These are phyloP conservation scores for Dipodomys ordii DNA, from an alignment of 2,113 vertebrate species.

Conservation along the genomic window DNA sequence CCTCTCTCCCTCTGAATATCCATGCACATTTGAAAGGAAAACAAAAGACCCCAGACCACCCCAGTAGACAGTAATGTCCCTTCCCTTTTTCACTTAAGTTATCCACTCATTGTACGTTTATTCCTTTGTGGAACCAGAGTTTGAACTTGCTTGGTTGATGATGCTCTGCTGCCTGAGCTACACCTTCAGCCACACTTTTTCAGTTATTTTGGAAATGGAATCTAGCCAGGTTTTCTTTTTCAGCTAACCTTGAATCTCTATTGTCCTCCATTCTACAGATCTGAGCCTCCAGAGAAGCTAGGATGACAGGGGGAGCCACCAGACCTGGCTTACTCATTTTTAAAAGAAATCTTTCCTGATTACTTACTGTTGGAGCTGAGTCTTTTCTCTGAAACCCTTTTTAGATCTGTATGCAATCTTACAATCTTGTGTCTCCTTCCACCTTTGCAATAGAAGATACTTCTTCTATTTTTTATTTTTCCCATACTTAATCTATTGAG, in stretches of 20 bases:
- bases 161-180: too few relatives aligned
- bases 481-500: background rate
- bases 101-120: background rate
- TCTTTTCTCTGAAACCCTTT: slow-evolving; percentile 29
- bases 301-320: too few relatives aligned
- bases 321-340: background rate
- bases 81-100: too few relatives aligned
- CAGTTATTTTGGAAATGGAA: too few relatives aligned
- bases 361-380: background rate
- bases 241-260: too few relatives aligned
- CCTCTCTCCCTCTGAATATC: background rate
- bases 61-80: background rate
- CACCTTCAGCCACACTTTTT: too few relatives aligned
- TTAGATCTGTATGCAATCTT: background rate
- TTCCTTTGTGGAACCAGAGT: background rate
- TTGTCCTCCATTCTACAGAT: too few relatives aligned
- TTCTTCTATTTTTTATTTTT: background rate
- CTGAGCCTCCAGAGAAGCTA: too few relatives aligned
- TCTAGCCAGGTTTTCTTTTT: too few relatives aligned
- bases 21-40: background rate
- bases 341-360: background rate
- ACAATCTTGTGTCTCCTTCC: background rate
- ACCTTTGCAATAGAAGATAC: slow-evolving; percentile 6
- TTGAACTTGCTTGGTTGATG: too few relatives aligned
- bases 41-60: background rate